Base-by-base conservation (phyloP, 2,113 vertebrate genomes). In the Polyodon spathula region DNA sequence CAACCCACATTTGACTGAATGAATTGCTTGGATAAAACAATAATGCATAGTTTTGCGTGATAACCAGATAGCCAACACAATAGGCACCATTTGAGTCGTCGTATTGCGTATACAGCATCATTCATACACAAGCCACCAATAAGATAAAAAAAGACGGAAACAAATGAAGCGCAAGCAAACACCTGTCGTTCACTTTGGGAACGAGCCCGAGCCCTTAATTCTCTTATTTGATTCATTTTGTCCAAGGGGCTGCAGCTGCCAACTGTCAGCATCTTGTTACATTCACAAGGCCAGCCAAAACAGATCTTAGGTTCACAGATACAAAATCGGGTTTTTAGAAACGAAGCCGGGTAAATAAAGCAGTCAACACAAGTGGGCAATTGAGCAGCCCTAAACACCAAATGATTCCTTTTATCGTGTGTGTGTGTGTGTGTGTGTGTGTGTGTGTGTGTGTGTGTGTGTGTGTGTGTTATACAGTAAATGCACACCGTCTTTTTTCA, bases 201-300 rank as follows among this genome's bases (percentile, higher is more conserved):
- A 83, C 82, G 68, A 81, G 79, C 27, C n/a, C 27, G 27, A 27
- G 27, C 78, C 71, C 76, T 82, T 72, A 76, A 80, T 73, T 86
- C 87, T 85, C 80, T 82, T 71, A 81, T 75, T 82, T 77, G 83
- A 77, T 76, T 84, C 78, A 63, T 75, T 76, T 80, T 75, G 69
- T 69, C 9, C 71, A 69, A 81, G 84, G 76, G 80, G 77, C 77
- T 74, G 88, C 90, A 93, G 90, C 90, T 92, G 90, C 88, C 85
- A 87, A 86, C 91, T 91, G 88, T 81, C 90, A 84, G 90, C 90
- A 84, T 94, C 91, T 85, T 84, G 83, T 94, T 93, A 90, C 92
- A 75, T 79, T 71, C 79, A 79, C 79, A 77, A 73, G 78, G 78
- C 85, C 73, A 71, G 62, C 67, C 72, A 16, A 56, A 15, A 69